Percentiles rank a stretch among this genome's conserved stretches.
Evolutionary conservation across 2,888 invertebrate genomes (phyloP).

Genomic region (Drosophila formosana): DNA sequence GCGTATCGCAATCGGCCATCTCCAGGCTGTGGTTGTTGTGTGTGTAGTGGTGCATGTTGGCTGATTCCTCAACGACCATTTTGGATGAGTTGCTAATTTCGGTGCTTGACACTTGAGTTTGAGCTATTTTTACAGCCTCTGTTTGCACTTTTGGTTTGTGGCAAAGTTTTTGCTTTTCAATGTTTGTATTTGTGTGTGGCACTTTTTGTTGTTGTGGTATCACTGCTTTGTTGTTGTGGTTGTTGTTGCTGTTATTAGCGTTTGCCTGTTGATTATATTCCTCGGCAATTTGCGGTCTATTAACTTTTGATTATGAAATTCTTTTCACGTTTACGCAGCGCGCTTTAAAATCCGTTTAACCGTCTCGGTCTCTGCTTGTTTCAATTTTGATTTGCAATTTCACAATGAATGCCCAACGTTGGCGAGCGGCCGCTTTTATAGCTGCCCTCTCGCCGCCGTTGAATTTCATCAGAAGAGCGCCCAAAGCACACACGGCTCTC

Average conservation of each 20-base stretch:
- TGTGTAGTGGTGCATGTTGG: constrained; percentile 58
- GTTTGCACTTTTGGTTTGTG: constrained; percentile 56
- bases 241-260: constrained; percentile 31
- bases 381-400: constrained; percentile 85
- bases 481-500: constrained; percentile 11
- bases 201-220: constrained; percentile 42
- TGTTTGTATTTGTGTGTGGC: constrained; percentile 32
- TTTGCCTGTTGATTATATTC: constrained; percentile 24
- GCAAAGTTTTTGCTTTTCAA: constrained; percentile 29
- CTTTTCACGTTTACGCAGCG: constrained; percentile 70
- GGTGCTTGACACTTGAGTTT: constrained; percentile 47
- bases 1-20: constrained; percentile 70
- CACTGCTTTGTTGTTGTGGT: constrained; percentile 50
- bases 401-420: constrained; percentile 82
- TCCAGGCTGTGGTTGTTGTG: constrained; percentile 52
- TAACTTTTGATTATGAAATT: constrained; percentile 83
- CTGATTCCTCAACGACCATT: constrained; percentile 81
- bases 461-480: constrained; percentile 81
- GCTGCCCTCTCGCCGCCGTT: constrained; percentile 66
- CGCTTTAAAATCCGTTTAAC: constrained; percentile 59
- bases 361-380: constrained; percentile 70
- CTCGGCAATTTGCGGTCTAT: constrained; percentile 57
- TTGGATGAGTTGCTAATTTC: constrained; percentile 59
- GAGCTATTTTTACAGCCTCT: constrained; percentile 59
- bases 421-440: constrained; percentile 79